A percentile compares a stretch with the other conserved stretches of the same genome.
Conservation (phyloP, 1,140 invertebrate genomes). For the Mactra quadrangularis region DNA sequence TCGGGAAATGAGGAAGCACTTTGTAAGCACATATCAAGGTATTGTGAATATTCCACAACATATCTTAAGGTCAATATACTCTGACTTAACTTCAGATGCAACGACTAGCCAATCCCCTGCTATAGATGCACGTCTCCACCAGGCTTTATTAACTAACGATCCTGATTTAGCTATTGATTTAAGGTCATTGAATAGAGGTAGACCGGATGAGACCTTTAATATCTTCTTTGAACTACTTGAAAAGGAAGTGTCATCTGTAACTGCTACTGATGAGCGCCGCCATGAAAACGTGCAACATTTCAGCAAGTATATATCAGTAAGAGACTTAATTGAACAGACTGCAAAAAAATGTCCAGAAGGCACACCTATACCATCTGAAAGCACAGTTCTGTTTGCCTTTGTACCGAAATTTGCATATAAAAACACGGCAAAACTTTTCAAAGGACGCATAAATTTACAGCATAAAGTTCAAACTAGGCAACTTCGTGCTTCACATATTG, state of each 20-base stretch:
- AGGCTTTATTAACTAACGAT: slow-evolving; percentile 42
- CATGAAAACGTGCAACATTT: slow-evolving; percentile 47
- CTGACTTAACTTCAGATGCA: slow-evolving; percentile 8
- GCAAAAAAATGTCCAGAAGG: not conserved
- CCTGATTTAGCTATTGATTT: slow-evolving; percentile 48
- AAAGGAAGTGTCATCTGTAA: slow-evolving; percentile 27
- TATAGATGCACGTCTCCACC: slow-evolving; percentile 17
- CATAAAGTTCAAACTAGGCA: slow-evolving; percentile 61
- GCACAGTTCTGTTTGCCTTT: slow-evolving; percentile 56
- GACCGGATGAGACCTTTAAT: slow-evolving; percentile 34
- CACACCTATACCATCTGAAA: slow-evolving; percentile 51
- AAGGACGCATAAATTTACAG: slow-evolving; percentile 24
- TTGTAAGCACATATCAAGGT: not conserved
- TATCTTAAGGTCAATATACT: slow-evolving; percentile 42
- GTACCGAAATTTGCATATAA: slow-evolving; percentile 50
- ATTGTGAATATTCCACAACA: not conserved
- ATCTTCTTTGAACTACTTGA: slow-evolving; percentile 15
- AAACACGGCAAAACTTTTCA: slow-evolving; percentile 45
- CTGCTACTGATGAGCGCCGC: slow-evolving; percentile 42
- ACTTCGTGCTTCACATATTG: slow-evolving; percentile 34
- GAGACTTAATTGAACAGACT: slow-evolving; percentile 31
- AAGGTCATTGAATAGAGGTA: slow-evolving; percentile 32
- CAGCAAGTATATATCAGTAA: slow-evolving; percentile 21
- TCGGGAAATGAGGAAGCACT: not conserved
- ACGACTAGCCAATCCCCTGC: slow-evolving; percentile 2